Evolutionary conservation across 2,888 invertebrate genomes (phyloP).

Genomic region (Colostygia pectinataria): DNA sequence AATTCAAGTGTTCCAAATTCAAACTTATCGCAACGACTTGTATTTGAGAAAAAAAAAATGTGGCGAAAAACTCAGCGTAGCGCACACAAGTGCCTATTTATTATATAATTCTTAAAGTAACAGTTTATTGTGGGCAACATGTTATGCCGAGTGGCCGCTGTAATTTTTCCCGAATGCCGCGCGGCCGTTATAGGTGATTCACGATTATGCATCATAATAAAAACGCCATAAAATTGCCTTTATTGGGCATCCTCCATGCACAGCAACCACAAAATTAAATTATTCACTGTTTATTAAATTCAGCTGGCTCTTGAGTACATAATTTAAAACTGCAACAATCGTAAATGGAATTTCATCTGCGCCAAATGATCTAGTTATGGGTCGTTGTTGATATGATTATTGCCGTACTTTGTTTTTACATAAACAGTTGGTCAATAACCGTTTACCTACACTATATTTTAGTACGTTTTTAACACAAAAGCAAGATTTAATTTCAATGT

Average conservation of each 20-base stretch:
- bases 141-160: conserved; percentile 51
- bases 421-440: neutral
- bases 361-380: conserved; percentile 55
- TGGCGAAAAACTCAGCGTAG: too few relatives aligned
- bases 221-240: conserved; percentile 76
- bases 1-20: too few relatives aligned
- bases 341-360: conserved; percentile 55
- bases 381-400: conserved; percentile 15
- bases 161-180: conserved; percentile 58
- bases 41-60: too few relatives aligned
- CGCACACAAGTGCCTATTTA: too few relatives aligned
- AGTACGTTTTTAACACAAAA: too few relatives aligned
- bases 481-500: too few relatives aligned
- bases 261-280: conserved; percentile 75
- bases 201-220: conserved; percentile 81
- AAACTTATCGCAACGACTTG: too few relatives aligned
- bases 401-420: conserved; percentile 4
- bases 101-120: too few relatives aligned
- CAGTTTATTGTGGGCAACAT: too few relatives aligned
- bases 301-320: conserved; percentile 67
- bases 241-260: conserved; percentile 78
- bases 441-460: too few relatives aligned
- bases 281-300: conserved; percentile 79
- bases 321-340: conserved; percentile 67
- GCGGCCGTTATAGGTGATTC: conserved; percentile 71